Base-by-base conservation (phyloP, 2,888 invertebrate species). In the Pseudanteris insignis region DNA sequence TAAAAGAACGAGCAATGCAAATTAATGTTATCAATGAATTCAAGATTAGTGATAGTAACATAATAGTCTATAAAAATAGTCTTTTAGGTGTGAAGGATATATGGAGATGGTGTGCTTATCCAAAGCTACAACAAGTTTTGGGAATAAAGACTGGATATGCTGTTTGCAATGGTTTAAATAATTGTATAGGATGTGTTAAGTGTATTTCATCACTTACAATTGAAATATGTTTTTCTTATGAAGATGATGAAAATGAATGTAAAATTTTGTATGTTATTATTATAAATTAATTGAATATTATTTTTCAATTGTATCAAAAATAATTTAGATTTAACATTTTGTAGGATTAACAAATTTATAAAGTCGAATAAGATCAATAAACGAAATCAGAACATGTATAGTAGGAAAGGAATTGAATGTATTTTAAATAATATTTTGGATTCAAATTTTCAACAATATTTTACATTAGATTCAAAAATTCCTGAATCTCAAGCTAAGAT, bases 71-170 rank as follows among this genome's bases (percentile, higher is more conserved):
- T 8, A 74, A 64, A 58, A 11, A 63, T 0, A 71, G 65, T 28
- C 51, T 71, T 8, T 70, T 73, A 37, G 73, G 47, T 48, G 38
- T 76, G 13, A 94, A 94, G 74, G 91, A 92, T 74, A 88, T 89
- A 0, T 92, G 91, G 85, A 92, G 92, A 78, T 87, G 88, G 83
- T 83, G 87, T 7, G 83, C 88, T 43, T 87, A 88, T 41, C 81
- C 84, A 0, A 79, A 81, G 44, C 78, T 93, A 12, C 86, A 87
- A 9, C 55, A 80, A 8, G 73, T 9, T 8, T 37, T 64, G n/a
- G 12, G 21, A n/a, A 10, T 61, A 2, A 64, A 53, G 40, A 33
- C 47, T 29, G 60, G 60, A 14, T 61, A 64, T 24, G 40, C 38
- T 2, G 36, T 44, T 12, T 64, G 63, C 9, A 53, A 46, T 43